These are phyloP conservation scores for Sisyra nigra DNA, from an alignment of 2,888 invertebrate species.

Conservation along the genomic window DNA sequence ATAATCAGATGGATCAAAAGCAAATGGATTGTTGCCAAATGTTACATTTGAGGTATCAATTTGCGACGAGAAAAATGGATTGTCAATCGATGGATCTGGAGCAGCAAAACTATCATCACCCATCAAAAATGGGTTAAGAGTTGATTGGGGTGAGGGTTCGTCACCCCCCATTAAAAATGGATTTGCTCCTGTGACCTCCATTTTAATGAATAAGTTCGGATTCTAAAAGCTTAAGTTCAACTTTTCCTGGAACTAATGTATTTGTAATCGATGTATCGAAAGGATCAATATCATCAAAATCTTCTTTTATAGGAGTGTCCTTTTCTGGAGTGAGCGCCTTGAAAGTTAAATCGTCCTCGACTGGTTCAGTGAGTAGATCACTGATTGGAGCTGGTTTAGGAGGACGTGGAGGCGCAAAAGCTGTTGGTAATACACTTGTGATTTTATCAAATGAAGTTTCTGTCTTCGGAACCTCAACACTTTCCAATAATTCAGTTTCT, in stretches of 20 bases:
- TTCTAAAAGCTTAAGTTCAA: slow-evolving; percentile 62
- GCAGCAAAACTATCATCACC: not conserved
- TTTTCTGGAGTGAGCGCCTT: slow-evolving; percentile 26
- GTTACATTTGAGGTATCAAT: slow-evolving; percentile 20
- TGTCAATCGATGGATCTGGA: slow-evolving; percentile 26
- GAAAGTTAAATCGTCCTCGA: slow-evolving; percentile 19
- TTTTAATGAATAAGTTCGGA: slow-evolving; percentile 47
- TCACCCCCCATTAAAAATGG: slow-evolving; percentile 67
- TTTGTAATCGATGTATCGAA: slow-evolving; percentile 72
- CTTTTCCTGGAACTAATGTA: slow-evolving; percentile 56
- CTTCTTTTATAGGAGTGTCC: slow-evolving; percentile 9
- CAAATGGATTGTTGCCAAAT: slow-evolving; percentile 48
- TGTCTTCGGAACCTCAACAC: slow-evolving; percentile 26
- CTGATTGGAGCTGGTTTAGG: slow-evolving; percentile 10
- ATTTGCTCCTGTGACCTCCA: slow-evolving; percentile 46
- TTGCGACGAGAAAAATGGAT: slow-evolving; percentile 48
- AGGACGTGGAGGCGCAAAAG: slow-evolving; percentile 11
- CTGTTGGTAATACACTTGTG: slow-evolving; percentile 19
- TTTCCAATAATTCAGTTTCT: slow-evolving; percentile 50
- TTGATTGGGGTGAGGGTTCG: slow-evolving; percentile 32
- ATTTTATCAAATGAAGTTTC: not conserved
- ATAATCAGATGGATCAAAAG: slow-evolving; percentile 29
- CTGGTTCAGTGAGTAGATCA: slow-evolving; percentile 19
- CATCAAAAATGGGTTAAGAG: slow-evolving; percentile 53
- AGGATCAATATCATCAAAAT: slow-evolving; percentile 43